phyloP scores from a whole-genome alignment of 1,140 invertebrate species.

The Elymnias hypermnestra region DNA sequence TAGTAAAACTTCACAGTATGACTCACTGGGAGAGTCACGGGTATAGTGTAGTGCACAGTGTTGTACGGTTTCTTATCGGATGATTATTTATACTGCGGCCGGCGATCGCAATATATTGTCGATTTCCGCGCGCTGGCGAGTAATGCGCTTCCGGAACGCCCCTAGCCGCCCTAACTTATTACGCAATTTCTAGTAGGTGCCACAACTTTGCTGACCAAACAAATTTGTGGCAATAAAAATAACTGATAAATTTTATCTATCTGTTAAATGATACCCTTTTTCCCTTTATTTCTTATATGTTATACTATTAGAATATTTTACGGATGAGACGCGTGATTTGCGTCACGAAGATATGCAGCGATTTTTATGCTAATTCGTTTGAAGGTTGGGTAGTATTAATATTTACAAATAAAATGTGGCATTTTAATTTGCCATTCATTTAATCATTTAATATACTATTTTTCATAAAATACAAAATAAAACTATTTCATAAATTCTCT shows the following conservation, averaged over 20 bases:
- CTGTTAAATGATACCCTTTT: neutral
- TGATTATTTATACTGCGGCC: slow-evolving; percentile 39
- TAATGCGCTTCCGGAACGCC: slow-evolving; percentile 66
- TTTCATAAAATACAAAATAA: too few species aligned
- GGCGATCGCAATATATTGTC: slow-evolving; percentile 63
- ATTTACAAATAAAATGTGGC: too few species aligned
- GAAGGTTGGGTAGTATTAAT: too few species aligned
- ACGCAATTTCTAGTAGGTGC: slow-evolving; percentile 10
- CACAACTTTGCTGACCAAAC: slow-evolving; percentile 15
- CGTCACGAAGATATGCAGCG: too few species aligned
- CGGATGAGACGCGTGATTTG: too few species aligned
- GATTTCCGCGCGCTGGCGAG: slow-evolving; percentile 66
- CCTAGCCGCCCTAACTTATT: slow-evolving; percentile 31
- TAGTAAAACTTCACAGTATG: too few species aligned
- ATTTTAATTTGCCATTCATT: too few species aligned
- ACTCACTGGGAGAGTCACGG: neutral
- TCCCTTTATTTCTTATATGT: too few species aligned
- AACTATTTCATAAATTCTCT: too few species aligned
- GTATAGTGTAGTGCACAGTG: neutral
- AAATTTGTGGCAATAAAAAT: slow-evolving; percentile 1
- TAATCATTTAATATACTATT: too few species aligned
- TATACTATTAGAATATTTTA: too few species aligned
- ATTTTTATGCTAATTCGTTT: too few species aligned
- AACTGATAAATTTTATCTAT: neutral
- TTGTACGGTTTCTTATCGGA: slow-evolving; percentile 34